A percentile compares a stretch with the other conserved stretches of the same genome.
These are phyloP conservation scores for Schlechtendalia chinensis DNA, from an alignment of 1,140 invertebrate genomes.

Conservation along the genomic window DNA sequence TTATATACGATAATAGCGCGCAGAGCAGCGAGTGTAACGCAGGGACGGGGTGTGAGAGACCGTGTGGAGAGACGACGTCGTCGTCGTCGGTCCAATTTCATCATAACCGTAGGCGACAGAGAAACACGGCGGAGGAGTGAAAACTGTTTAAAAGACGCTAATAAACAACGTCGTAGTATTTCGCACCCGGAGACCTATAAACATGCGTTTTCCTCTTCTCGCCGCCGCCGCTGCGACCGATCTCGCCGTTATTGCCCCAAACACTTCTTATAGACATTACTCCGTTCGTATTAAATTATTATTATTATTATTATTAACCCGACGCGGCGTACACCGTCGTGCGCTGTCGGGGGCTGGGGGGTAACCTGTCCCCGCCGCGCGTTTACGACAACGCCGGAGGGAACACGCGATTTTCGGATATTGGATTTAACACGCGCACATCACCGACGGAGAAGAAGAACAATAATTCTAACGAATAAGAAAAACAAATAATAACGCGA, in stretches of 20 bases:
- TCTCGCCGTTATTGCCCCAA: background rate
- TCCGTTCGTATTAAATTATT: too few species aligned
- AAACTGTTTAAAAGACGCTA: slow-evolving; percentile 40
- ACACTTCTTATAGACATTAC: background rate
- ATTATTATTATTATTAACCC: slow-evolving; percentile 20
- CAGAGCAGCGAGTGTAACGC: background rate
- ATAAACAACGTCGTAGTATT: slow-evolving; percentile 40
- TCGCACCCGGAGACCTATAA: slow-evolving; percentile 38
- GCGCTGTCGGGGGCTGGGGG: background rate
- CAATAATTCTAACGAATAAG: too few species aligned
- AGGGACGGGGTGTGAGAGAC: background rate
- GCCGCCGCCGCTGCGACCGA: background rate
- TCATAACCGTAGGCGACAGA: too few species aligned
- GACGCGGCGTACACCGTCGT: background rate
- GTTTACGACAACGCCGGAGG: background rate
- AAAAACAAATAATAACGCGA: too few species aligned
- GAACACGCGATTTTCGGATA: slow-evolving; percentile 21
- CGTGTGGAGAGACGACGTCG: too few species aligned
- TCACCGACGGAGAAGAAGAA: background rate
- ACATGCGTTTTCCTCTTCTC: background rate
- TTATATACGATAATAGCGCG: background rate
- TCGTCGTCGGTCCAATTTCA: slow-evolving; percentile 47
- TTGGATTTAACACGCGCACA: background rate
- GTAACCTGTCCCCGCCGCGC: too few species aligned
- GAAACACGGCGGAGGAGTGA: background rate